A percentile compares a stretch with the other conserved stretches of the same genome.
phyloP scores from a whole-genome alignment of 2,888 invertebrate genomes.

The Folsomia candida region DNA sequence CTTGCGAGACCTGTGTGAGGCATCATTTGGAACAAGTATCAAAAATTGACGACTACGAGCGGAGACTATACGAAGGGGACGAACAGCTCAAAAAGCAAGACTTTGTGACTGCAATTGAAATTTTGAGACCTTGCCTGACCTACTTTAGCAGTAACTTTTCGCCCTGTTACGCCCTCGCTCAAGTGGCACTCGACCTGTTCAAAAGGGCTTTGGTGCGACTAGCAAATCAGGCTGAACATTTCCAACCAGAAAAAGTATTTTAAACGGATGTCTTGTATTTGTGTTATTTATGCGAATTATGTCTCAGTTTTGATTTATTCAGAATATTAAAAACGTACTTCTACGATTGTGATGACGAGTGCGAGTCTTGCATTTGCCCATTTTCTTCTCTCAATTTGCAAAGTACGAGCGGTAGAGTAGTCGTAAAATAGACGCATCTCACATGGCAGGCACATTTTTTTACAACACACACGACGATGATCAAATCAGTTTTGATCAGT shows the following conservation, averaged over 20 bases:
- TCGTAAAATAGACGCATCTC: no score
- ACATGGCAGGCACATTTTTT: no score
- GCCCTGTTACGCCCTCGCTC: constrained; percentile 30
- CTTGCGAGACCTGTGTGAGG: constrained; percentile 16
- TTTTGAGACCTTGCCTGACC: constrained; percentile 19
- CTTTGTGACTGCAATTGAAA: constrained; percentile 13
- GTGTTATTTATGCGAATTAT: no score
- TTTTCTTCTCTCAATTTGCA: no score
- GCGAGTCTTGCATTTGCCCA: no score
- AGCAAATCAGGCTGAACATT: background rate
- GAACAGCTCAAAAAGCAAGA: constrained; percentile 24
- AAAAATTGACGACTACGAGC: constrained; percentile 21
- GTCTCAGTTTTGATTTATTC: no score
- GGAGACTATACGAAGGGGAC: constrained; percentile 28
- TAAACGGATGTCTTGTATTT: background rate
- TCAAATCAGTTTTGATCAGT: no score
- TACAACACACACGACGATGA: no score
- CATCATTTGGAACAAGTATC: constrained; percentile 16
- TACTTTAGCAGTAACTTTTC: constrained; percentile 24
- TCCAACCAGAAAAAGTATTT: no score
- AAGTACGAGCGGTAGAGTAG: no score
- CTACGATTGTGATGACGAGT: no score
- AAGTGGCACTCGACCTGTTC: constrained; percentile 36
- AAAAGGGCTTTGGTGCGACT: constrained; percentile 32
- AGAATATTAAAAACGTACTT: no score